A percentile compares a stretch with the other conserved stretches of the same genome.
These are phyloP conservation scores for Lepidocyrtinus sp. DNA, from an alignment of 2,888 invertebrate genomes.

Conservation along the genomic window DNA sequence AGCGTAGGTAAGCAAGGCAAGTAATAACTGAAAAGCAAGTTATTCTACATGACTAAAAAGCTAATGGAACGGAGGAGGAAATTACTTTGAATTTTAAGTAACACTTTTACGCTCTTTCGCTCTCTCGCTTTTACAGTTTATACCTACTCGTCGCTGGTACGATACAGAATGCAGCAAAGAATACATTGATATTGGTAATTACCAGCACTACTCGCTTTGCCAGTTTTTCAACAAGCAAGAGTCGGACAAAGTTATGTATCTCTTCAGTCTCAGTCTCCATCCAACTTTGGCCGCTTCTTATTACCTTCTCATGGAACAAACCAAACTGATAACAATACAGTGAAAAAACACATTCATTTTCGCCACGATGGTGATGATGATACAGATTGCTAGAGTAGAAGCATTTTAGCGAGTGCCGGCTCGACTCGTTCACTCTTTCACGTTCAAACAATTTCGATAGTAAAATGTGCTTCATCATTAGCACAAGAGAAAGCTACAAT, in stretches of 20 bases:
- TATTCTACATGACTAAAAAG: background rate
- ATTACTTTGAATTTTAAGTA: slow-evolving; percentile 70
- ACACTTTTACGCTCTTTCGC: slow-evolving; percentile 28
- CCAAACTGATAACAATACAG: background rate
- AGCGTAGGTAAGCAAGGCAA: too few relatives aligned
- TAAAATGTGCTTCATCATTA: too few relatives aligned
- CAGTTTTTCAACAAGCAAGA: too few relatives aligned
- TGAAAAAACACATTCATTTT: background rate
- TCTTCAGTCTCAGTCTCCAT: background rate
- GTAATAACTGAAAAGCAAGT: background rate
- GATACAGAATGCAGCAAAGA: background rate
- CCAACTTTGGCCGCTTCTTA: background rate
- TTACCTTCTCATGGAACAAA: slow-evolving; percentile 1
- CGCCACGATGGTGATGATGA: too few relatives aligned
- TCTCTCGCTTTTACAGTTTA: background rate
- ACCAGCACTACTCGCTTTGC: too few relatives aligned
- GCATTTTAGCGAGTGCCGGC: too few relatives aligned
- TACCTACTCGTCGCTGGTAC: background rate
- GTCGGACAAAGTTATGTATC: background rate
- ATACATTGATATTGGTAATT: background rate
- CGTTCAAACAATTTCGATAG: too few relatives aligned
- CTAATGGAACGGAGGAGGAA: slow-evolving; percentile 57
- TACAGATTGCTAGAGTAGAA: too few relatives aligned
- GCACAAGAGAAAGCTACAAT: too few relatives aligned
- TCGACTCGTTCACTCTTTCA: too few relatives aligned